Evolutionary conservation across 92 coral and sea anemone species (phyloP), one percentile per base, ranked within the genome.

Genomic region (Nematostella vectensis): DNA sequence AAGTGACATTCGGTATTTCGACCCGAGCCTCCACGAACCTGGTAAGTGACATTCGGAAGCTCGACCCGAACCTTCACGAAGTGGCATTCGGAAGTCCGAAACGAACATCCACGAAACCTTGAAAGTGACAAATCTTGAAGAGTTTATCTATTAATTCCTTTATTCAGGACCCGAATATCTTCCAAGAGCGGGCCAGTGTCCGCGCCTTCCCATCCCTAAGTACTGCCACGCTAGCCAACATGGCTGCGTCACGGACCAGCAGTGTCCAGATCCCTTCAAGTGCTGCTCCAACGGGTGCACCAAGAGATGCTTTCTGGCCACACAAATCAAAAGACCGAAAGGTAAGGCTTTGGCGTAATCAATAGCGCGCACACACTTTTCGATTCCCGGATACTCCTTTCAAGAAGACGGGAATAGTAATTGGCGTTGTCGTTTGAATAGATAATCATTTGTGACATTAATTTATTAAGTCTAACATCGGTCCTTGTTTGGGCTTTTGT

Each of bases 231-330:
- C 65, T n/a, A 54, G 63, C 24, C 37, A 28, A 4, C 49, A 59
- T 4, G 79, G 61, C 25, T 78, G 85, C 42, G 60, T 52, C 21
- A 65, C 54, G 28, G 85, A 78, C 50, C 66, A 37, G 0, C 69
- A 72, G 42, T 78, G 85, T 53, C 57, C 53, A 48, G 79, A 75
- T 45, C 72, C 55, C 4, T 59, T 44, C 59, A 78, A 78, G 52
- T 78, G 85, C 69, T 78, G 85, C 26, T 59, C 74, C 9, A 67
- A 78, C 47, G 76, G 75, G 6, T 78, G 85, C 54, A 47, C 43
- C 62, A 78, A 56, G 44, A 61, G 79, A 52, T 78, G 85, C 4
- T 39, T 58, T 29, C 40, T 66, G 47, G 61, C 72, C n/a, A 66
- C 72, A 1, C 51, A 45, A 45, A 40, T 51, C 11, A 55, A 37